Percentiles rank a stretch among this genome's conserved stretches.
Evolutionary conservation across 2,888 invertebrate species (phyloP).

Genomic region (Noctua pronuba): DNA sequence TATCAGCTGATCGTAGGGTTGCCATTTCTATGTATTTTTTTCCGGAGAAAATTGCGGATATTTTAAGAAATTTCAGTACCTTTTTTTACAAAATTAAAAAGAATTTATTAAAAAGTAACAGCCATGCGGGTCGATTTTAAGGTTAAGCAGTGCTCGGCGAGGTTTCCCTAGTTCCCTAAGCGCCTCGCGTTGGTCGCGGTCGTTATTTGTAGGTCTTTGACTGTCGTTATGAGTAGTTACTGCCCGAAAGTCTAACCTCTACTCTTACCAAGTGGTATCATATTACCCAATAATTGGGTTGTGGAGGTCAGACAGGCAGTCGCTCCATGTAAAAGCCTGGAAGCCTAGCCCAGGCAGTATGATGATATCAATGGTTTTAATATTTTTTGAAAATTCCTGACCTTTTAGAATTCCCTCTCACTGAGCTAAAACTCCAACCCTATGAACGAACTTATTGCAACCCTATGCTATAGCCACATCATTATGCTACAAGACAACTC

Average conservation of each 20-base stretch:
- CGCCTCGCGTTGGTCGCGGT: not conserved
- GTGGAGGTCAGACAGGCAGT: not conserved
- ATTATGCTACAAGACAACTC: no score
- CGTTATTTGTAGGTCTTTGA: not conserved
- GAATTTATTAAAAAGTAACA: no score
- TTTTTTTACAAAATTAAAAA: no score
- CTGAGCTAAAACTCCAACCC: not conserved
- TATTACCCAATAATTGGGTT: not conserved
- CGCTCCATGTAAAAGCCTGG: not conserved
- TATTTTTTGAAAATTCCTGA: no score
- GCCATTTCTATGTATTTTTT: not conserved
- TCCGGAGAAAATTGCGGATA: no score
- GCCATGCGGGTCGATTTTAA: no score
- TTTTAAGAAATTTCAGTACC: no score
- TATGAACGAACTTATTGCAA: not conserved
- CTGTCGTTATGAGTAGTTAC: not conserved
- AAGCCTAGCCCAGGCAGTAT: not conserved
- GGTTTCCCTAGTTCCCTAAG: no score
- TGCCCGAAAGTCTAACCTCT: not conserved
- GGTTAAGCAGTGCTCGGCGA: no score
- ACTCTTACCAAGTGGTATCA: no score
- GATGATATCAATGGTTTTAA: no score
- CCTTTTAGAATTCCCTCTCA: not conserved
- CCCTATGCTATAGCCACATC: not conserved
- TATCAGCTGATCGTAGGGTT: not conserved